A percentile compares a stretch with the other conserved stretches of the same genome.
Conservation (phyloP, 2,888 invertebrate species). For the Pseudolycoriella hygida region DNA sequence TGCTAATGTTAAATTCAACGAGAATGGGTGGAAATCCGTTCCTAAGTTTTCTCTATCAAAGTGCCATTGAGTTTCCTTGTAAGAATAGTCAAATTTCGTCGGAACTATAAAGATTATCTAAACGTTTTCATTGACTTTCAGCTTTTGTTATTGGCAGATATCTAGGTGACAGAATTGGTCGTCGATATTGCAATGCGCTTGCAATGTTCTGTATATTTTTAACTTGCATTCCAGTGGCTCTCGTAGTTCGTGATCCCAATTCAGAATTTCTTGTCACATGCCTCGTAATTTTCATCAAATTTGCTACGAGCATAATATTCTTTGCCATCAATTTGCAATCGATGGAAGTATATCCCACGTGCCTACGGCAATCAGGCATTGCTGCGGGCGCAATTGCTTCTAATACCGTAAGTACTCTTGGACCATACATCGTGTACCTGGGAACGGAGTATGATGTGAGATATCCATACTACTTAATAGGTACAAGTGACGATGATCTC, state of each 20-base stretch:
- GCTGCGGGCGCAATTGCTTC: conserved; percentile 38
- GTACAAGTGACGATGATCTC: no score
- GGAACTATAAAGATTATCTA: not conserved
- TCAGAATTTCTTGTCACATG: conserved; percentile 22
- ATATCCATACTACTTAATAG: no score
- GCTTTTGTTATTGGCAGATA: conserved; percentile 2
- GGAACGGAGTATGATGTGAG: no score
- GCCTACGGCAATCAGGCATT: conserved; percentile 43
- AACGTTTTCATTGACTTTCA: not conserved
- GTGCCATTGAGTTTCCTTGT: conserved; percentile 39
- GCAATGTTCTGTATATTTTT: not conserved
- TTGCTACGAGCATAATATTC: conserved; percentile 35
- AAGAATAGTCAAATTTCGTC: conserved; percentile 25
- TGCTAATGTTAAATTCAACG: conserved; percentile 34
- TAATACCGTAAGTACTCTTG: conserved; percentile 19
- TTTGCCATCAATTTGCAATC: conserved; percentile 40
- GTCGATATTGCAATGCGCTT: not conserved
- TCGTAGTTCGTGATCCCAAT: conserved; percentile 14
- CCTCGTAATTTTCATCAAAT: conserved; percentile 32
- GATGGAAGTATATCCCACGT: conserved; percentile 49
- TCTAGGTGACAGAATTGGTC: not conserved
- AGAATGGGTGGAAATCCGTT: conserved; percentile 43
- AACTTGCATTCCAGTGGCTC: no score
- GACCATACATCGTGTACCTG: no score
- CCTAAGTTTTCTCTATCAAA: conserved; percentile 43